A percentile compares a stretch with the other conserved stretches of the same genome.
These are phyloP conservation scores for Sorex araneus DNA, from an alignment of 2,113 vertebrate species.

Conservation along the genomic window DNA sequence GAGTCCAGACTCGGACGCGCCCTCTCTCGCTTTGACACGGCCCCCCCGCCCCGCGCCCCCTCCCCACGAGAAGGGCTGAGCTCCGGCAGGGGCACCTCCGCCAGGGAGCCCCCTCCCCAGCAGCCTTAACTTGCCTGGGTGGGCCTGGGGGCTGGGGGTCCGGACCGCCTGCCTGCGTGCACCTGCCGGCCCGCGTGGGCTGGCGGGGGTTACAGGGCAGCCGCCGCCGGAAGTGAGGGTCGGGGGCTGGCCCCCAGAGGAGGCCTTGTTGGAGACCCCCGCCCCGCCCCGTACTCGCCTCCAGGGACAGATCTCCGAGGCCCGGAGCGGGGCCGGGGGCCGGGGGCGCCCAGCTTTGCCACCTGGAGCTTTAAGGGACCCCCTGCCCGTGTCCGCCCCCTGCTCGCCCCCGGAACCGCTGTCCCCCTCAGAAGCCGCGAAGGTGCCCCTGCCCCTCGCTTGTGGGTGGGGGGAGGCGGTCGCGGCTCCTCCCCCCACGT, in stretches of 20 bases:
- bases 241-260: background rate
- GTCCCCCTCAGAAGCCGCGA: too few species aligned
- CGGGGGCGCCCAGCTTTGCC: too few species aligned
- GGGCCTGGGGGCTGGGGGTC: background rate
- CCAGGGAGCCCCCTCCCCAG: background rate
- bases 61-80: background rate
- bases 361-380: too few species aligned
- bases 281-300: too few species aligned
- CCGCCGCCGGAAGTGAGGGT: background rate
- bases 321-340: too few species aligned
- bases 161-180: background rate
- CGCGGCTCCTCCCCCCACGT: background rate
- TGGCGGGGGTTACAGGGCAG: background rate
- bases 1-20: too few species aligned
- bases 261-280: background rate
- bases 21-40: background rate
- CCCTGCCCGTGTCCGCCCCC: too few species aligned
- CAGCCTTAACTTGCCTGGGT: slow-evolving; percentile 49
- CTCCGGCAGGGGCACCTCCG: background rate
- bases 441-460: too few species aligned
- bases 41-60: background rate
- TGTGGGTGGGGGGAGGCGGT: accelerated
- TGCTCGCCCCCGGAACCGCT: too few species aligned
- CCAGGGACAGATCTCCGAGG: too few species aligned
- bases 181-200: too few species aligned